A percentile compares a stretch with the other conserved stretches of the same genome.
These are phyloP conservation scores for Sebastes itinus DNA, from an alignment of 2,797 vertebrate species.

Conservation along the genomic window DNA sequence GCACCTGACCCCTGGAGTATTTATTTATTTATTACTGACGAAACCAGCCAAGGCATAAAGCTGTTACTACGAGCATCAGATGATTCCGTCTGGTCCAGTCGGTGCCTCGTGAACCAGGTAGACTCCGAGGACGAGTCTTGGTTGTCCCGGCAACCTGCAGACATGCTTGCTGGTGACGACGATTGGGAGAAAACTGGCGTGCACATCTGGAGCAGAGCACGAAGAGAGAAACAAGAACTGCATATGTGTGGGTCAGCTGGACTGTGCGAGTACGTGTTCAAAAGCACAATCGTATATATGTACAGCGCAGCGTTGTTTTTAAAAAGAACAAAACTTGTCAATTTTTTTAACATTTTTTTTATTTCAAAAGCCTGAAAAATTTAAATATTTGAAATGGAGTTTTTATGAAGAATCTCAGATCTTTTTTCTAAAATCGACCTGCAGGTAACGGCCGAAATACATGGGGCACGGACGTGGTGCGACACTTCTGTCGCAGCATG, in stretches of 20 bases:
- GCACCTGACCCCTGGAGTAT: constrained; percentile 81
- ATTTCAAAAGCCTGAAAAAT: constrained; percentile 32
- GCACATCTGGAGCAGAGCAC: neutral
- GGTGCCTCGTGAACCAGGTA: constrained; percentile 18
- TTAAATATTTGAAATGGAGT: constrained; percentile 59
- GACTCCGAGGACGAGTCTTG: constrained; percentile 2
- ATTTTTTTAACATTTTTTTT: constrained; percentile 48
- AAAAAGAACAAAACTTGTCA: constrained; percentile 48
- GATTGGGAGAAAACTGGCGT: neutral
- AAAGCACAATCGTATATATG: constrained; percentile 64
- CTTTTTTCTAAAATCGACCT: constrained; percentile 55
- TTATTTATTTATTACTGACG: constrained; percentile 90
- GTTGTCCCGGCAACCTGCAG: neutral
- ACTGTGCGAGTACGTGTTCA: constrained; percentile 56
- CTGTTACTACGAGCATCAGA: constrained; percentile 60
- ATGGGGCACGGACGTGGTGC: neutral
- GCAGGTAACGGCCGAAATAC: neutral
- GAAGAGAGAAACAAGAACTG: neutral
- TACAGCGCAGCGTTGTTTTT: constrained; percentile 49
- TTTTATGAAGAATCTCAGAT: constrained; percentile 53
- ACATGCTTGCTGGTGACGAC: neutral
- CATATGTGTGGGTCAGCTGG: constrained; percentile 47
- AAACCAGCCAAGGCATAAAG: constrained; percentile 71
- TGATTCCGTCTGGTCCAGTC: constrained; percentile 34
- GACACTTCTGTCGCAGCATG: neutral